Conservation (phyloP, 2,113 vertebrate genomes). For the Oncorhynchus keta region DNA sequence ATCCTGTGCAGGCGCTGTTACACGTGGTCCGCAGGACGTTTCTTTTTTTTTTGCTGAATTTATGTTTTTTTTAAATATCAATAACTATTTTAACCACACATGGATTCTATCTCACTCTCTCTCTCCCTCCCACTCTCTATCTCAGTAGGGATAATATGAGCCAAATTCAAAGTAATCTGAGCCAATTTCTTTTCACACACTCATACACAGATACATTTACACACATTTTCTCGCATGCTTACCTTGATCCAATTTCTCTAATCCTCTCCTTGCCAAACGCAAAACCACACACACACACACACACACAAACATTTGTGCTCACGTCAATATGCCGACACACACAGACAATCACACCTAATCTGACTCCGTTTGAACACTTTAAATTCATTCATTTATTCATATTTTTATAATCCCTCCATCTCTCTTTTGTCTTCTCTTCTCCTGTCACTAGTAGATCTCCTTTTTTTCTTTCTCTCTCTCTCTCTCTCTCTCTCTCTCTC, state of each 20-base stretch:
- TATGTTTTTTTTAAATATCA: too few species aligned
- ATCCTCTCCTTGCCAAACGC: too few species aligned
- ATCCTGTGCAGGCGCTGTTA: too few species aligned
- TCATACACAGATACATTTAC: too few species aligned
- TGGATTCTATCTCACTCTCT: background rate
- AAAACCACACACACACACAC: background rate
- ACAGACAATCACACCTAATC: background rate
- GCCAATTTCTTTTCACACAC: conserved; percentile 11
- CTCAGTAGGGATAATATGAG: conserved; percentile 17
- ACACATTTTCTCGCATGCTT: background rate
- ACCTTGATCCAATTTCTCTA: conserved; percentile 26
- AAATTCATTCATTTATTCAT: too few species aligned
- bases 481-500: too few species aligned
- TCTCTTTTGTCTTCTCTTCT: background rate
- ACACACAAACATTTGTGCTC: background rate
- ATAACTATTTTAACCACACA: too few species aligned
- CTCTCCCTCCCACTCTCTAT: background rate
- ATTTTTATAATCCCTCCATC: background rate
- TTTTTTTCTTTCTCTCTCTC: too few species aligned
- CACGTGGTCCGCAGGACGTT: too few species aligned
- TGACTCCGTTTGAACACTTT: too few species aligned
- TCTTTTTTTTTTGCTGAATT: too few species aligned
- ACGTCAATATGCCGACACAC: conserved; percentile 12
- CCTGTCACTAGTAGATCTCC: too few species aligned
- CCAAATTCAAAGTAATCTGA: conserved; percentile 29